These are phyloP conservation scores for Ceratoteleas bidentatus DNA, from an alignment of 1,140 invertebrate genomes.

Conservation along the genomic window DNA sequence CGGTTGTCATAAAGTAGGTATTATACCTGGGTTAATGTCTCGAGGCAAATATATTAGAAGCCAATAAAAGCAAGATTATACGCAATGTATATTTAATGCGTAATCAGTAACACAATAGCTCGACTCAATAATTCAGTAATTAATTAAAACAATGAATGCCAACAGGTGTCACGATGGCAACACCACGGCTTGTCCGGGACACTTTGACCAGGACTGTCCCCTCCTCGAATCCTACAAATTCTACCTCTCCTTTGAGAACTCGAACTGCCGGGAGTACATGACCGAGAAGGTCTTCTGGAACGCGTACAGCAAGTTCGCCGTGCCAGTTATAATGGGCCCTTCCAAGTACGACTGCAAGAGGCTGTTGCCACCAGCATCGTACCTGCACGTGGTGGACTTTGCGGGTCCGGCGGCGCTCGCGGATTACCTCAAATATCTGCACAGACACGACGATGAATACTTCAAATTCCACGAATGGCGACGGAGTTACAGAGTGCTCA, in stretches of 20 bases:
- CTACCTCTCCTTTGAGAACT: constrained; percentile 90
- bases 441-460: constrained; percentile 82
- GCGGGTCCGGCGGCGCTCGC: constrained; percentile 84
- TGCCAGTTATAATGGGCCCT: constrained; percentile 88
- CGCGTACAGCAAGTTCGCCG: constrained; percentile 83
- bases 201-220: constrained; percentile 83
- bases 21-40: too few species aligned
- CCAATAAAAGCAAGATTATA: too few species aligned
- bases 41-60: too few species aligned
- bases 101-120: too few species aligned
- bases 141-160: too few species aligned
- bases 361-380: constrained; percentile 85
- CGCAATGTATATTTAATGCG: too few species aligned
- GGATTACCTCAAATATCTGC: constrained; percentile 83
- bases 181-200: constrained; percentile 82
- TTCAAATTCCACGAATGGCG: constrained; percentile 87
- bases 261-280: constrained; percentile 86
- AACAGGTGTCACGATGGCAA: constrained; percentile 72
- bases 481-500: constrained; percentile 84
- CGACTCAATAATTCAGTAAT: too few species aligned
- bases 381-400: constrained; percentile 89
- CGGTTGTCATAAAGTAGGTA: too few species aligned
- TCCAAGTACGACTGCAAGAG: constrained; percentile 79
- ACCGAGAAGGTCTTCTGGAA: constrained; percentile 88
- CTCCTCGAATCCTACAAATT: constrained; percentile 85